Base-by-base conservation (phyloP, 2,888 invertebrate genomes). In the Stenichneumon culpator region DNA sequence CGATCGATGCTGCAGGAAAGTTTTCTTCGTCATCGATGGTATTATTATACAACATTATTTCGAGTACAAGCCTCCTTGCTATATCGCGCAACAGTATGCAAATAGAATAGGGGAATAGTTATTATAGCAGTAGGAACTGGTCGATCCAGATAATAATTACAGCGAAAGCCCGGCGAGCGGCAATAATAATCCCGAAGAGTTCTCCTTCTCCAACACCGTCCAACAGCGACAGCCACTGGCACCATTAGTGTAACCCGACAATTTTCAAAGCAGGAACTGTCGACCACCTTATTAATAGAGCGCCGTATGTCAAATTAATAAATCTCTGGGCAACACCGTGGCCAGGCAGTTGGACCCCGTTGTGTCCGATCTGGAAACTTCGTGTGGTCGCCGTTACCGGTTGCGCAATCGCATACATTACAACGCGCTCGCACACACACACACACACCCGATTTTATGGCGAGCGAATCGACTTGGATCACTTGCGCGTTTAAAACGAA, bases 281-380 rank as follows among this genome's bases (percentile, higher is more conserved):
- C 83, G 79, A 84, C 79, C 47, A 85, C 44, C 81, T 86, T 87
- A 88, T 88, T 87, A 87, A 88, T 87, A 88, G 87, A 87, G 83
- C 84, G 81, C 84, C 79, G 84, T 87, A 87, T 82, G 87, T 88
- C 88, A 87, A 88, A 88, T 88, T 88, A 87, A 88, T 88, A 87
- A 88, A 88, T 88, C 88, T 87, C 74, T 52, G 50, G 77, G 79
- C 63, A 79, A 81, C 78, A 69, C 72, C 65, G 81, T 72, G 50
- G 72, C 67, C 69, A 67, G 54, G 70, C 63, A 70, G 68, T 81
- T 81, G 84, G 77, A 78, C 77, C 57, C 81, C 84, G 86, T 87
- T 87, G 84, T 84, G 80, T 86, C 80, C 74, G 75, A 54, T 84
- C 79, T 78, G 79, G 78, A 82, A 82, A 69, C 70, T 54, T 25